Percentiles rank a stretch among this genome's conserved stretches.
Conservation (phyloP, 2,797 vertebrate genomes). For the Sebastes paucispinis region DNA sequence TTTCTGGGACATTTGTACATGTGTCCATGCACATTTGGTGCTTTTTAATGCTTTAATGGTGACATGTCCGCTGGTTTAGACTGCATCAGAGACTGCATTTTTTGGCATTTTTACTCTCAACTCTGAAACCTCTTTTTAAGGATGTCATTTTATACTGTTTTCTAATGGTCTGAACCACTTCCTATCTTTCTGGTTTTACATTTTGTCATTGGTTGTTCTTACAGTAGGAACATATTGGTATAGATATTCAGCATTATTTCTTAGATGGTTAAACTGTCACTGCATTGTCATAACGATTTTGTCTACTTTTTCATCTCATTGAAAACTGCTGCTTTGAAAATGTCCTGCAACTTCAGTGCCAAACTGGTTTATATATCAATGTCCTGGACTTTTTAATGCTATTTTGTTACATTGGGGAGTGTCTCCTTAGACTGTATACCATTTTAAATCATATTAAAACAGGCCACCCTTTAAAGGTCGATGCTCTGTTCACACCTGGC, state of each 20-base stretch:
- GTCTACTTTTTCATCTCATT: slow-evolving; percentile 61
- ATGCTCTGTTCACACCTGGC: slow-evolving; percentile 48
- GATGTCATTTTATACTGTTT: slow-evolving; percentile 86
- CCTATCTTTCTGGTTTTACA: slow-evolving; percentile 74
- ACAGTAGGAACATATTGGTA: slow-evolving; percentile 60
- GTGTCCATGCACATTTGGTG: slow-evolving; percentile 82
- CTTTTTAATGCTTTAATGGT: slow-evolving; percentile 83
- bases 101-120: slow-evolving; percentile 83
- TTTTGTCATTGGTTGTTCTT: slow-evolving; percentile 76
- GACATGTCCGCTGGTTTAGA: slow-evolving; percentile 83
- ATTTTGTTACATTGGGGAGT: slow-evolving; percentile 67
- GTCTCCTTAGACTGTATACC: slow-evolving; percentile 32
- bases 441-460: slow-evolving; percentile 54
- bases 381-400: slow-evolving; percentile 69
- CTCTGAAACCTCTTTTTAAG: slow-evolving; percentile 83
- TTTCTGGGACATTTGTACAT: slow-evolving; percentile 76
- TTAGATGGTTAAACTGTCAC: slow-evolving; percentile 60
- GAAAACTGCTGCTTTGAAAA: slow-evolving; percentile 70
- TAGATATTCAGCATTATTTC: slow-evolving; percentile 63
- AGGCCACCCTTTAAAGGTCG: slow-evolving; percentile 61
- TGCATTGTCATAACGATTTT: slow-evolving; percentile 65
- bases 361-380: slow-evolving; percentile 75
- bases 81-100: slow-evolving; percentile 84
- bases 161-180: slow-evolving; percentile 80
- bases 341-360: slow-evolving; percentile 73